Evolutionary conservation across 1,140 invertebrate genomes (phyloP).

Genomic region (Plectus sambesii): DNA sequence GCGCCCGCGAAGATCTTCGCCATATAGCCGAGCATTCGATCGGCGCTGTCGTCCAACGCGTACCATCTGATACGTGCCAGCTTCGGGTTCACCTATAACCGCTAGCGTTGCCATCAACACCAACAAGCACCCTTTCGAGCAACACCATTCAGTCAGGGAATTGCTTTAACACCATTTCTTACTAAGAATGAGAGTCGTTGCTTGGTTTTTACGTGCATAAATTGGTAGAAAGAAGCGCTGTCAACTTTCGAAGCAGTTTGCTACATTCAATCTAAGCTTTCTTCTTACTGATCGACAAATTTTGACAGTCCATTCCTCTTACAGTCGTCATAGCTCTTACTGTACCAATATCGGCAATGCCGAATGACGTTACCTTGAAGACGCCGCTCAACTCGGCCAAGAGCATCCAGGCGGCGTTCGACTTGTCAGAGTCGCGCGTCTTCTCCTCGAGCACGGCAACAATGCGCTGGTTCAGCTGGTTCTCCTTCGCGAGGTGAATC

Average conservation of each 20-base stretch:
- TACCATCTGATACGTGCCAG: constrained; percentile 11
- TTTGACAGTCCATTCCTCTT: too few species aligned
- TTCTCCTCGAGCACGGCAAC: constrained; percentile 4
- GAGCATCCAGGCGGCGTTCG: constrained; percentile 29
- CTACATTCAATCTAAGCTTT: too few species aligned
- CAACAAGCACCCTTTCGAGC: too few species aligned
- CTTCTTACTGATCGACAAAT: too few species aligned
- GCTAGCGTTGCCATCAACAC: neutral
- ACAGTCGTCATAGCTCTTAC: too few species aligned
- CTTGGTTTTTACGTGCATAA: too few species aligned
- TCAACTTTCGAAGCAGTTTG: too few species aligned
- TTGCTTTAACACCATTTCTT: too few species aligned
- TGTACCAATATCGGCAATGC: too few species aligned
- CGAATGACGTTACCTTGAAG: constrained; percentile 17
- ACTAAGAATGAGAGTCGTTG: too few species aligned
- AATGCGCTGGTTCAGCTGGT: neutral
- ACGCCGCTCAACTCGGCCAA: constrained; percentile 21
- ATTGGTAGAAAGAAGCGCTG: too few species aligned
- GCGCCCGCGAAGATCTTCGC: constrained; percentile 24
- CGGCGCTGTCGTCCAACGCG: constrained; percentile 4
- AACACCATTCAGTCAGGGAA: too few species aligned
- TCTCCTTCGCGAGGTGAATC: neutral
- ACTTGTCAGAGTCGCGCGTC: constrained; percentile 2
- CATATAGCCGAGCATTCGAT: constrained; percentile 17
- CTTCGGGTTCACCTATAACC: constrained; percentile 10